Base-by-base conservation (phyloP, 2,797 vertebrate genomes). In the Crax fasciolata region DNA sequence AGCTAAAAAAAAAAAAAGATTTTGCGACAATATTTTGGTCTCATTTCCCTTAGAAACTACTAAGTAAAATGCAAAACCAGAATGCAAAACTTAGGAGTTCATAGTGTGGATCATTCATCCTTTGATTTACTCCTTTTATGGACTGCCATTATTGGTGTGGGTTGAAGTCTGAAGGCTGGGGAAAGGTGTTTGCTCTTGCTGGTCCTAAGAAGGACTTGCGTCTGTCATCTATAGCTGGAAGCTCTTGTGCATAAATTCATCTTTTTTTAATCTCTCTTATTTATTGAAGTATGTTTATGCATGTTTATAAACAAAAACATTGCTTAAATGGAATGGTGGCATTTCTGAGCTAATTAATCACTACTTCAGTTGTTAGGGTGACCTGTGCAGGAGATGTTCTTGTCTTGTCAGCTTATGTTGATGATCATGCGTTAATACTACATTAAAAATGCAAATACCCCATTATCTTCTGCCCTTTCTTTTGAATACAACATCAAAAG, bases 401-500 rank as follows among this genome's bases (percentile, higher is more conserved):
- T 55, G 39, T 54, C 61, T 38, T 61, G 11, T 66, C 32, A 78
- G 25, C 58, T 78, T 1, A 85, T 80, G 43, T 75, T 93, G 58
- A 80, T 87, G 66, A 66, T 95, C 19, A 0, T 73, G 28, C 95
- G 27, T 87, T 94, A 76, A 66, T 89, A 84, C 49, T 93, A 85
- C 82, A 24, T 91, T 91, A 73, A 88, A 88, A 91, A 86, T 93
- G 73, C 66, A 86, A 94, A 46, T 93, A 72, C 10, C 71, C 91
- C 85, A 2, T 91, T 90, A 54, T 90, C 39, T 78, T 85, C 77
- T 93, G 41, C 67, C 59, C 48, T 91, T 86, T 91, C 67, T 87
- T 94, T 93, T 89, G 71, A 91, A 84, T 92, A 70, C 67, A 86
- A n/a, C 89, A 87, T 95, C 94, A 93, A 96, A 96, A 96, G 94